phyloP scores from a whole-genome alignment of 1,140 invertebrate species.

The Bombus impatiens region DNA sequence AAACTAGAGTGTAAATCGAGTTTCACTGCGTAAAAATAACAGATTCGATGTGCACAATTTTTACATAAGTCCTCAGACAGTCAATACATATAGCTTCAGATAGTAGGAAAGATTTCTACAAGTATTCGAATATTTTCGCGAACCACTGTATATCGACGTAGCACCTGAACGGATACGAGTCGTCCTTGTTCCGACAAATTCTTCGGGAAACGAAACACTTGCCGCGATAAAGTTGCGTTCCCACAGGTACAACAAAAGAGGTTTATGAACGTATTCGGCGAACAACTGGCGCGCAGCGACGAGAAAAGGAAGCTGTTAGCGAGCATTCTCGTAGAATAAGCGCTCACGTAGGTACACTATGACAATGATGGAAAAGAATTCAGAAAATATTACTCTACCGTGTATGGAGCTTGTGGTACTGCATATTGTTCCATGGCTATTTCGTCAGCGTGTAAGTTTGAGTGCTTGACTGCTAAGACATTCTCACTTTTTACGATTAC shows the following conservation, averaged over 20 bases:
- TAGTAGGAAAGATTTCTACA: too few relatives aligned
- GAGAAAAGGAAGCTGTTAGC: slow-evolving; percentile 9
- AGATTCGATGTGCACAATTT: too few relatives aligned
- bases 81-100: too few relatives aligned
- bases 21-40: too few relatives aligned
- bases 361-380: slow-evolving; percentile 1
- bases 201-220: slow-evolving; percentile 24
- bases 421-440: too few relatives aligned
- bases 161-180: not conserved
- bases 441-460: too few relatives aligned
- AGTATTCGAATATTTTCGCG: too few relatives aligned
- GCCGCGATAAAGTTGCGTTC: not conserved
- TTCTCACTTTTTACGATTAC: too few relatives aligned
- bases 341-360: not conserved
- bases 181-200: slow-evolving; percentile 20
- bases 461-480: too few relatives aligned
- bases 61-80: too few relatives aligned
- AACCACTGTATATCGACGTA: slow-evolving; percentile 5
- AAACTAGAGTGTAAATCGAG: too few relatives aligned
- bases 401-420: too few relatives aligned
- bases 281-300: not conserved
- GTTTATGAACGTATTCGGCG: not conserved
- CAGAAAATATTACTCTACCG: not conserved
- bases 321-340: not conserved
- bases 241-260: not conserved